Conservation (phyloP, 2,888 invertebrate species). For the Linnaemya vulpina region DNA sequence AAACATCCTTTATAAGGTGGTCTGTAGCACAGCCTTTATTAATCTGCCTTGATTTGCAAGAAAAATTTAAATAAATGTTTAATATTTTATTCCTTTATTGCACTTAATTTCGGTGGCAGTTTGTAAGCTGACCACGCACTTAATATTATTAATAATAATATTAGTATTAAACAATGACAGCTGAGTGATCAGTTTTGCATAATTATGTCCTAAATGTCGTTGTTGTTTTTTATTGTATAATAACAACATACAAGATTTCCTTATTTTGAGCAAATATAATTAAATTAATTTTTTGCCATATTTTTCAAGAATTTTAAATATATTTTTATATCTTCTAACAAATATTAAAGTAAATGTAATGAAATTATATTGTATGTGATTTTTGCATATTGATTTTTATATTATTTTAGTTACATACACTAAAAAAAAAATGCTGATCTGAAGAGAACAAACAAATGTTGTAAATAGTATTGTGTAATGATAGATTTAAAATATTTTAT, state of each 20-base stretch:
- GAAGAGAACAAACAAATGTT: slow-evolving; percentile 43
- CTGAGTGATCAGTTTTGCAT: too few relatives aligned
- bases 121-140: too few relatives aligned
- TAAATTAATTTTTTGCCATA: slow-evolving; percentile 55
- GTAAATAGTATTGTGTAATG: slow-evolving; percentile 67
- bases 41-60: too few relatives aligned
- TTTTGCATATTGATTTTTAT: slow-evolving; percentile 13
- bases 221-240: slow-evolving; percentile 16
- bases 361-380: slow-evolving; percentile 12
- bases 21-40: too few relatives aligned
- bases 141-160: too few relatives aligned
- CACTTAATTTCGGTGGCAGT: too few relatives aligned
- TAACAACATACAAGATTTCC: not conserved
- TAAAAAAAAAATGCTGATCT: slow-evolving; percentile 7
- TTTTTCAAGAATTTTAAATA: slow-evolving; percentile 18
- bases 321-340: not conserved
- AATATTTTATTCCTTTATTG: too few relatives aligned
- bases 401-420: slow-evolving; percentile 22
- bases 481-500: slow-evolving; percentile 67
- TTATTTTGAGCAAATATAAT: slow-evolving; percentile 1
- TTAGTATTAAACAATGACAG: too few relatives aligned
- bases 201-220: not conserved
- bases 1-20: too few relatives aligned
- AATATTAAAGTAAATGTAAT: not conserved
- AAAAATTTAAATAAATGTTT: too few relatives aligned